These are phyloP conservation scores for Tympanoctomys barrerae DNA, from an alignment of 2,797 vertebrate species.

Conservation along the genomic window DNA sequence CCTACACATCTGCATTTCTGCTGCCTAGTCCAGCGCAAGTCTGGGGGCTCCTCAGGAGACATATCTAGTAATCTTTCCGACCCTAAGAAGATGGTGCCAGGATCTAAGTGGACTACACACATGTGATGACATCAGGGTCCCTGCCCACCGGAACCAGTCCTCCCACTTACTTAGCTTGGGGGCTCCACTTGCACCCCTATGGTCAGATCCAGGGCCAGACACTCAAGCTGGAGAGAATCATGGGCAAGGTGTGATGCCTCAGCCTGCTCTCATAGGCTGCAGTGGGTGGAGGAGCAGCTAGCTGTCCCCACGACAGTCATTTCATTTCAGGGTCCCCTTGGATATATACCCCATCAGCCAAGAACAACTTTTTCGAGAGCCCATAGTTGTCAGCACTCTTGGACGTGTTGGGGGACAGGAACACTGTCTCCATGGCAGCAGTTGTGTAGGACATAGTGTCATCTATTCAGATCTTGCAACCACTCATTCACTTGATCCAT, in stretches of 20 bases:
- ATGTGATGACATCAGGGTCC: neutral
- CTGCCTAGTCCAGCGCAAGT: neutral
- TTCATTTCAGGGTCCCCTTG: neutral
- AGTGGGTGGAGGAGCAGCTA: no score
- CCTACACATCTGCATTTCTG: neutral
- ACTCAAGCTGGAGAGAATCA: neutral
- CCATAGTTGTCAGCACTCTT: neutral
- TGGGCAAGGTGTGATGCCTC: neutral
- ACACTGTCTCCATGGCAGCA: neutral
- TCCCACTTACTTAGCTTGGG: neutral
- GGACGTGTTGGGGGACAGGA: neutral
- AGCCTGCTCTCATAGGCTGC: no score
- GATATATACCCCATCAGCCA: neutral
- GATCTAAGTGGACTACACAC: neutral
- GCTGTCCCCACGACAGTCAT: neutral
- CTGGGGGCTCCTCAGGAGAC: neutral
- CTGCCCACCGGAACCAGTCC: no score
- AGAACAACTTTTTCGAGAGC: neutral
- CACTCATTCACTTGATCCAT: neutral
- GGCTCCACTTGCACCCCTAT: rapidly evolving
- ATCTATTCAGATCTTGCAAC: neutral
- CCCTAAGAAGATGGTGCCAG: neutral
- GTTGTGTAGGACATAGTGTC: neutral
- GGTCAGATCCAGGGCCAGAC: no score
- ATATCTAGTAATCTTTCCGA: neutral